Conservation (phyloP, 2,113 vertebrate species). For the Meleagris gallopavo region DNA sequence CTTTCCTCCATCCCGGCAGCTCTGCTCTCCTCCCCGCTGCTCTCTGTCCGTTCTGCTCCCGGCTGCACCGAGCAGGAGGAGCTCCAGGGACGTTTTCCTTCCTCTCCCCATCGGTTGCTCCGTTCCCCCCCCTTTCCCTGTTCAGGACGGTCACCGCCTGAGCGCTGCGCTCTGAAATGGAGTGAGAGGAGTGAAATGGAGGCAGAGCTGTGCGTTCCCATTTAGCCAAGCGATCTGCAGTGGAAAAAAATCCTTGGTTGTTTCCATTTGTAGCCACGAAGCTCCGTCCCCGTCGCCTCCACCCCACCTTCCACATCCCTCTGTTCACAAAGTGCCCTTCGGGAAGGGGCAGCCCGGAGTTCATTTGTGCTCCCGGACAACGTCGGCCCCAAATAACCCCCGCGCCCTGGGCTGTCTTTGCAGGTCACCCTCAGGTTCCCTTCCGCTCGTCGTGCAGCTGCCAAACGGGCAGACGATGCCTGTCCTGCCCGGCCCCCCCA, state of each 20-base stretch:
- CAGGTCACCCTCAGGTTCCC: slow-evolving; percentile 91
- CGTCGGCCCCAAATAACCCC: too few relatives aligned
- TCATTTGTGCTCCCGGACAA: too few relatives aligned
- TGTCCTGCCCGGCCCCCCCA: slow-evolving; percentile 89
- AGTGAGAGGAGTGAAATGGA: background rate
- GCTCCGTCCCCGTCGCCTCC: background rate
- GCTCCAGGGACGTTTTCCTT: too few relatives aligned
- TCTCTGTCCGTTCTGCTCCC: too few relatives aligned
- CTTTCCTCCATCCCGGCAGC: too few relatives aligned
- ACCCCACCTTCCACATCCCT: background rate
- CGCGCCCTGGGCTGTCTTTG: background rate
- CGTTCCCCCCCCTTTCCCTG: too few relatives aligned
- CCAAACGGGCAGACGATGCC: slow-evolving; percentile 93
- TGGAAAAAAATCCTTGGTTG: background rate
- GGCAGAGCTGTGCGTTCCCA: fast-evolving
- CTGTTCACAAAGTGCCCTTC: fast-evolving
- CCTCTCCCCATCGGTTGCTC: too few relatives aligned
- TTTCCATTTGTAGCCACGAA: background rate
- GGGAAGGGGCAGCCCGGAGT: background rate
- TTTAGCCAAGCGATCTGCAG: background rate
- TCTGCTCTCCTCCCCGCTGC: too few relatives aligned
- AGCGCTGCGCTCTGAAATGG: background rate
- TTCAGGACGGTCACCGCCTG: background rate
- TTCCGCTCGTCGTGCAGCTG: slow-evolving; percentile 95
- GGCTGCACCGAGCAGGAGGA: too few relatives aligned